Evolutionary conservation across 2,888 invertebrate species (phyloP).

Genomic region (Pherbina coryleti): DNA sequence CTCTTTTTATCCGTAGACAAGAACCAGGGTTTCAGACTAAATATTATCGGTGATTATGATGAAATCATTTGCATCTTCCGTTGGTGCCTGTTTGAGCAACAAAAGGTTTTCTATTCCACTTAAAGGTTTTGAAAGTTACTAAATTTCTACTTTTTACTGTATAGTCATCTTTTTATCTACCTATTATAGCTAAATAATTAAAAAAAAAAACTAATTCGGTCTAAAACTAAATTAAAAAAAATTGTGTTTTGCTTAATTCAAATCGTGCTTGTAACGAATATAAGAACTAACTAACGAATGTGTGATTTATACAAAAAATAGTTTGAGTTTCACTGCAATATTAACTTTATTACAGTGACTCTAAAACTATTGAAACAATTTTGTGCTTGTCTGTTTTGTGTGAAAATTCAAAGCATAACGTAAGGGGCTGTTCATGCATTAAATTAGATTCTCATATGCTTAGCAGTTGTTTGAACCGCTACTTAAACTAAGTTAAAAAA

Average conservation of each 20-base stretch:
- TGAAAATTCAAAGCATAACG: not conserved
- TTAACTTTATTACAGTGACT: not conserved
- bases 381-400: not conserved
- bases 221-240: not conserved
- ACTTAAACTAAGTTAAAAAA: too few species aligned
- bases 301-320: not conserved
- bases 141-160: too few species aligned
- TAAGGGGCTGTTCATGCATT: not conserved
- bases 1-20: too few species aligned
- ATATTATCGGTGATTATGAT: too few species aligned
- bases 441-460: not conserved
- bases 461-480: too few species aligned
- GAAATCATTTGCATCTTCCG: too few species aligned
- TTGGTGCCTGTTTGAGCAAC: too few species aligned
- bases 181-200: not conserved
- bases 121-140: too few species aligned
- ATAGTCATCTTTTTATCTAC: too few species aligned
- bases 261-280: not conserved
- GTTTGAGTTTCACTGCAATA: conserved; percentile 6
- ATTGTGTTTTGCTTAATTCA: conserved; percentile 15
- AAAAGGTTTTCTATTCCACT: too few species aligned
- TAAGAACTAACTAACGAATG: too few species aligned
- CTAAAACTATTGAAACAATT: not conserved
- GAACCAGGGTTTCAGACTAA: too few species aligned
- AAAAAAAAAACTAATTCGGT: not conserved